Base-by-base conservation (phyloP, 2,113 vertebrate species). In the Nasalis larvatus region DNA sequence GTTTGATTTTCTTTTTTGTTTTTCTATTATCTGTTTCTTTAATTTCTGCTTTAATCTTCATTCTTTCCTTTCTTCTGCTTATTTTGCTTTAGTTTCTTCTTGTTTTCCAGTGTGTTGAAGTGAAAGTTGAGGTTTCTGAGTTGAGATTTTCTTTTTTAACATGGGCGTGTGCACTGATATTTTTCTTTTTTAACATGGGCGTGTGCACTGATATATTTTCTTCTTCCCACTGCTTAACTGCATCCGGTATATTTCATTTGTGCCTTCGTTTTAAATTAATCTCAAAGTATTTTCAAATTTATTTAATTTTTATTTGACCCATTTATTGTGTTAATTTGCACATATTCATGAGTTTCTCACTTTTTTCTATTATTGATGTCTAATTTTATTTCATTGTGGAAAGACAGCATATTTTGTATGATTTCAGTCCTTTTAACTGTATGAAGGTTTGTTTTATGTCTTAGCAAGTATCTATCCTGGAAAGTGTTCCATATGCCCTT, bases 171-270 rank as follows among this genome's bases (percentile, higher is more conserved):
- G n/a, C n/a, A n/a, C n/a, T n/a, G n/a, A n/a, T n/a, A n/a, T n/a
- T 47, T 27, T 77, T 82, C 74, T 45, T 54, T 54, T 35, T 45
- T 18, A 45, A n/a, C 0, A 16, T 2, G 49, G 78, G 17, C 69
- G 11, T 0, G 17, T 27, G n/a, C n/a, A 5, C n/a, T 14, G 35
- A 3, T 35, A 3, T 13, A 3, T 58, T 21, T 30, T 12, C 25
- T 54, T n/a, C 35, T n/a, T 6, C 7, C 6, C 4, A 0, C 68
- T 20, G 71, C 35, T 40, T 20, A 47, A 42, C 60, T 54, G 45
- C 14, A 21, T 52, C 47, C 13, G 3, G 13, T 13, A 78, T 35
- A 8, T 17, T 21, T 11, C 42, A 8, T 84, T 23, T 4, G 30
- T 42, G 21, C 16, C 12, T 32, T 40, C 3, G 6, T 54, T 56